These are phyloP conservation scores for Formica aserva DNA, from an alignment of 2,888 invertebrate species.

Conservation along the genomic window DNA sequence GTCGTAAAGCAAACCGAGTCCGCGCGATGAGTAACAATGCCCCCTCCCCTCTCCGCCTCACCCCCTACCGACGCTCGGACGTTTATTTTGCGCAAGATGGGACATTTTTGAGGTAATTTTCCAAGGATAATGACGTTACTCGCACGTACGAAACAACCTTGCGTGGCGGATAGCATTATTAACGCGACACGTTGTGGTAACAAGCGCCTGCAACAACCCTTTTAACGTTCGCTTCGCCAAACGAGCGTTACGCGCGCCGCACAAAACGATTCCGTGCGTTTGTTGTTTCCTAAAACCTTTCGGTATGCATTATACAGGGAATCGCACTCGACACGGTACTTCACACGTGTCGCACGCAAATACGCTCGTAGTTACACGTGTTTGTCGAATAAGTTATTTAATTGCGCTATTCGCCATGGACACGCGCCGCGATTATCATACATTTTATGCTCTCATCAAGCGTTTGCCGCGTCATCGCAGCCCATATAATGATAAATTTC, in stretches of 20 bases:
- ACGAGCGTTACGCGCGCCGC: constrained; percentile 39
- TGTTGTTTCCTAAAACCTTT: constrained; percentile 46
- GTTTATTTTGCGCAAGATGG: constrained; percentile 25
- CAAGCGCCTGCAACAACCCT: constrained; percentile 37
- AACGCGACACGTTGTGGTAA: constrained; percentile 30
- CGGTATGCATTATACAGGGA: constrained; percentile 38
- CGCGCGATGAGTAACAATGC: constrained; percentile 42
- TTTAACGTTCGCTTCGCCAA: constrained; percentile 45
- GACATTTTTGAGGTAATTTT: constrained; percentile 30
- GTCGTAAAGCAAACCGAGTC: constrained; percentile 51
- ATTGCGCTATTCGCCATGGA: constrained; percentile 22
- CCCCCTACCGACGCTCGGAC: not conserved
- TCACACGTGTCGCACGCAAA: constrained; percentile 45
- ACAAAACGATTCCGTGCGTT: constrained; percentile 32
- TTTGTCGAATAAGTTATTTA: constrained; percentile 42
- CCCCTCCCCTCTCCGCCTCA: too few relatives aligned
- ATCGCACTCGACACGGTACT: constrained; percentile 20
- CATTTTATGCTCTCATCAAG: not conserved
- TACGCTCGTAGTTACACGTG: constrained; percentile 34
- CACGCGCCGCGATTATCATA: constrained; percentile 37
- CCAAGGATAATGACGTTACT: constrained; percentile 16
- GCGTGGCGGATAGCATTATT: constrained; percentile 38
- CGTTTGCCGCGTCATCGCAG: not conserved
- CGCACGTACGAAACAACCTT: constrained; percentile 1
- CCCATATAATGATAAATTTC: not conserved